Percentiles rank a stretch among this genome's conserved stretches.
phyloP scores from a whole-genome alignment of 2,888 invertebrate genomes.

The Caenorhabditis drosophilae region DNA sequence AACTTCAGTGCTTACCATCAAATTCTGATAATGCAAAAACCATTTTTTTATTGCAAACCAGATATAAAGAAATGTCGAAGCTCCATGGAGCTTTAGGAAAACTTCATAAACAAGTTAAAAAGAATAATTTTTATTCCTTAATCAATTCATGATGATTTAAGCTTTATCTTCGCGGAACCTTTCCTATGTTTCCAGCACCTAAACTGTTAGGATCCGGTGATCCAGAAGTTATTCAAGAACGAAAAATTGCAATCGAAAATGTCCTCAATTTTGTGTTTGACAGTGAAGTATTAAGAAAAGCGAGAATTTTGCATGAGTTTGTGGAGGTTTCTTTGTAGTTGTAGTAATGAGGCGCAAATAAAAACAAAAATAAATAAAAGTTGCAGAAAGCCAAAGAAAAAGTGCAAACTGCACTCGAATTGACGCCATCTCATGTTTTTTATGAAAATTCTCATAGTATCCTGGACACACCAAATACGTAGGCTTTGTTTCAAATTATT shows the following conservation, averaged over 20 bases:
- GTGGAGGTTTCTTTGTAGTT: conserved; percentile 33
- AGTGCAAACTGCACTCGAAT: conserved; percentile 21
- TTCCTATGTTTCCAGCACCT: conserved; percentile 45
- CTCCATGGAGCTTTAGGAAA: conserved; percentile 41
- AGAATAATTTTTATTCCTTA: not conserved
- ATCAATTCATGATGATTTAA: conserved; percentile 12
- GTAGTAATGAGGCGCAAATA: not conserved
- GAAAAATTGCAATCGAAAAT: conserved; percentile 32
- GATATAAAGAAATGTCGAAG: conserved; percentile 43
- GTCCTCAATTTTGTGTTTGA: conserved; percentile 49
- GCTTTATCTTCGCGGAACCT: conserved; percentile 47
- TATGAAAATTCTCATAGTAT: conserved; percentile 24
- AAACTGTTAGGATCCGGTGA: conserved; percentile 40
- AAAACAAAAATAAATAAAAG: not conserved
- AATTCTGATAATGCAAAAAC: conserved; percentile 13
- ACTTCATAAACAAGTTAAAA: conserved; percentile 43
- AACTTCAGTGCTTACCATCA: conserved; percentile 9
- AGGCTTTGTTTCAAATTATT: not conserved
- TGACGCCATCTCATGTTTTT: conserved; percentile 14
- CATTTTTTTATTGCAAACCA: conserved; percentile 24
- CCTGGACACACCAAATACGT: conserved; percentile 20
- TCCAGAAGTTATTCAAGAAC: conserved; percentile 37
- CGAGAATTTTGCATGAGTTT: conserved; percentile 46
- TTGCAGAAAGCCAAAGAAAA: conserved; percentile 42
- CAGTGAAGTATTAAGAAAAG: conserved; percentile 51